phyloP scores from a whole-genome alignment of 2,113 vertebrate species.

The Mobula hypostoma region DNA sequence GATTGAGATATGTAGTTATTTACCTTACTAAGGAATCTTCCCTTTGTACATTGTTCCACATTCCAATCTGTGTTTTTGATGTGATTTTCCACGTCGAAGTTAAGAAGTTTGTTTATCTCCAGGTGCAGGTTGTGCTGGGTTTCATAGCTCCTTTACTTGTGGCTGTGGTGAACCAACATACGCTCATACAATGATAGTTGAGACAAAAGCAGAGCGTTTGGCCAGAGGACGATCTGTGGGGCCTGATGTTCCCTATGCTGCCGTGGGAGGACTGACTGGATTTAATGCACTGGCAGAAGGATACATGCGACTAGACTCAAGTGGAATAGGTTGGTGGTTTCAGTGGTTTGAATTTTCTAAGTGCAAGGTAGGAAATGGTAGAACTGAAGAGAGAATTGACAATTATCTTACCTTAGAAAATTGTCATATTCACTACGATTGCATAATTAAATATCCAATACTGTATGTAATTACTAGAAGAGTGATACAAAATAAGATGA shows the following conservation, averaged over 20 bases:
- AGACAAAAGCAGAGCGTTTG: slow-evolving; percentile 71
- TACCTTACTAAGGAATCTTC: not conserved
- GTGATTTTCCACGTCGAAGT: not conserved
- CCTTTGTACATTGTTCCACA: not conserved
- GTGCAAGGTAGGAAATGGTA: not conserved
- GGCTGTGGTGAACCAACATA: slow-evolving; percentile 71
- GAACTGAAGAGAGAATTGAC: not conserved
- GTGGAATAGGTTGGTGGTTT: slow-evolving; percentile 59
- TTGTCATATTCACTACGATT: not conserved
- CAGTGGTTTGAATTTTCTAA: slow-evolving; percentile 1
- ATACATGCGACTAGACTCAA: slow-evolving; percentile 68
- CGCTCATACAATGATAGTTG: slow-evolving; percentile 73
- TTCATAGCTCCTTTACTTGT: slow-evolving; percentile 74
- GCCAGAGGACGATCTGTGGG: slow-evolving; percentile 70
- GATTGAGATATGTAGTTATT: not conserved
- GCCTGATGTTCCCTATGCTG: slow-evolving; percentile 68
- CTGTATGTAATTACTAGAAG: not conserved
- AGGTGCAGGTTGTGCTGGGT: slow-evolving; percentile 76
- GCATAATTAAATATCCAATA: slow-evolving; percentile 1
- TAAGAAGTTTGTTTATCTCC: slow-evolving; percentile 8
- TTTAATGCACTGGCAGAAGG: slow-evolving; percentile 81
- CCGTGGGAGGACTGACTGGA: slow-evolving; percentile 82
- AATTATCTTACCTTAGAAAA: no score
- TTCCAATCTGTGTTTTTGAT: not conserved
- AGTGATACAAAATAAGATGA: not conserved